Evolutionary conservation across 2,113 vertebrate genomes (phyloP), one percentile per base, ranked within the genome.

Genomic region (Mastomys natalensis): DNA sequence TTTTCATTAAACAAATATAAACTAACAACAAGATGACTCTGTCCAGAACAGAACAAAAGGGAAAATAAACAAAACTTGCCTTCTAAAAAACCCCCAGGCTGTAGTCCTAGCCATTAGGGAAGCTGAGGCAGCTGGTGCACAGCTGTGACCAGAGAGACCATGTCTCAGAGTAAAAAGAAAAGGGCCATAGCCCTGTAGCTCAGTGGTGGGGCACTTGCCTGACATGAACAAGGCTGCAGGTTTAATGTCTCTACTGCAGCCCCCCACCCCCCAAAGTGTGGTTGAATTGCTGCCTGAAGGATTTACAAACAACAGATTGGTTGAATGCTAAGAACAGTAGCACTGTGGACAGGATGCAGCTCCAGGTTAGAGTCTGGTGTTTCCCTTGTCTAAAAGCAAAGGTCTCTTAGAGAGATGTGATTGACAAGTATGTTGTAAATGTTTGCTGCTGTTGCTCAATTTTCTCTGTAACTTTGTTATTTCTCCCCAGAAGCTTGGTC

Each of bases 331-430:
- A 0, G 58, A 81, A 66, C 26, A 0, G 7, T 80, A 85, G 70
- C 37, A 70, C 95, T 77, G 78, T 81, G 0, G 24, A 24, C 0
- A 55, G 55, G 87, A 43, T 85, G 81, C 89, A 58, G 89, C 90
- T 22, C 85, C 29, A 93, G 8, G 34, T 58, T 94, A 58, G 76
- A n/a, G 93, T 74, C 85, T 95, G 34, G 60, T 84, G 24, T 87
- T 97, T 94, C 93, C 89, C 58, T 86, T 91, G 40, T 68, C 45
- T 94, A 55, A 43, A 91, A 94, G 77, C 51, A 51, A 51, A 51
- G 51, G 10, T 51, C 31, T 29, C 4, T 76, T 37, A 48, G 53
- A 74, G 51, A 82, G 5, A 92, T 74, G 88, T 5, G 90, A 76
- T 82, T 96, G 70, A 89, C 40, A 90, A 58, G 62, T 89, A 82